Evolutionary conservation across 2,113 vertebrate species (phyloP), one percentile per base, ranked within the genome.

Genomic region (Leptobrachium ailaonicum): DNA sequence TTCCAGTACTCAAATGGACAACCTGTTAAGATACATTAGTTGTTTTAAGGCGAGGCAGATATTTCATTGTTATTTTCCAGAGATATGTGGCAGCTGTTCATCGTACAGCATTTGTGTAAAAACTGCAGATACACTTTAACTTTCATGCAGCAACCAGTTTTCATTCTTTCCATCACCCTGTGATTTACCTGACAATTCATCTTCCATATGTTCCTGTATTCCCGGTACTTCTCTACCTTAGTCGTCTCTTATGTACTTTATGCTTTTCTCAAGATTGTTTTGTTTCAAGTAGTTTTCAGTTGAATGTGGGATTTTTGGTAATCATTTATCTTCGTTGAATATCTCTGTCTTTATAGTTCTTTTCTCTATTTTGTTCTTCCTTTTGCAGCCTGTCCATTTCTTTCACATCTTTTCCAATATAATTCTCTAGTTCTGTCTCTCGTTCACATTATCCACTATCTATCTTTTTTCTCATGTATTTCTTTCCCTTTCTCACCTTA

Each of bases 211-310:
- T 69, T 42, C 41, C 68, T 8, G 47, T 50, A 1, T 8, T 50
- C 4, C 8, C 47, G 8, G 47, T 50, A 47, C 47, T 62, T 70
- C 67, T 40, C 32, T 78, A n/a, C 42, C 60, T 64, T 13, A 3
- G 3, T 78, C 56, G 60, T n/a, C 76, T 71, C 76, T 71, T 47
- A 58, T 66, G 67, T 77, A 63, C 63, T 78, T 71, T 78, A 70
- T 71, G 67, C 43, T 53, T 78, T 77, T 66, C 41, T 44, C 45
- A 77, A 66, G 50, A 77, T 69, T 77, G 66, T 77, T 77, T 68
- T 58, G 66, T 77, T 77, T 77, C 75, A 77, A 77, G 66, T 77
- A 41, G 41, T 69, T 77, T 70, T 60, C 75, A 69, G 66, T 41
- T 77, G 45, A 70, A 66, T 41, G 53, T 77, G 66, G 69, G 56